Percentiles rank a stretch among this genome's conserved stretches.
Conservation (phyloP, 2,888 invertebrate genomes). For the Apoda limacodes region DNA sequence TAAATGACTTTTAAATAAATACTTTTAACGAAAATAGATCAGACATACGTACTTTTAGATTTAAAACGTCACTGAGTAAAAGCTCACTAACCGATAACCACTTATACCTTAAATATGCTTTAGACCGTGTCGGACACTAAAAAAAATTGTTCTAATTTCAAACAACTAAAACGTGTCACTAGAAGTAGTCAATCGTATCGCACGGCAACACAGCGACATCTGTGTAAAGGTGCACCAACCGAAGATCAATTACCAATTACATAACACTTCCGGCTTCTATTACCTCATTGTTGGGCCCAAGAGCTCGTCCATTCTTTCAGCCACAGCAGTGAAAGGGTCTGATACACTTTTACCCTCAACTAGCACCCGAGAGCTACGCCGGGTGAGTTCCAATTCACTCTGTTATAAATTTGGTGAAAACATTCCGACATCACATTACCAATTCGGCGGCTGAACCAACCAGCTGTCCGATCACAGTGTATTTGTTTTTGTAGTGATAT, state of each 20-base stretch:
- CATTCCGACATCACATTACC: constrained; percentile 59
- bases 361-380: constrained; percentile 28
- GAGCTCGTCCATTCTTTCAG: constrained; percentile 65
- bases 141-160: not conserved
- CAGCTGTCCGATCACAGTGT: constrained; percentile 46
- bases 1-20: too few relatives aligned
- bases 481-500: constrained; percentile 36
- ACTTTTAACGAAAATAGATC: too few relatives aligned
- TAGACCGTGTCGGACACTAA: too few relatives aligned
- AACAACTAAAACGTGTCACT: constrained; percentile 5
- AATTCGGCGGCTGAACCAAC: constrained; percentile 62
- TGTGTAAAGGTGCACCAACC: constrained; percentile 39
- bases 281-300: constrained; percentile 61
- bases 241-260: constrained; percentile 41
- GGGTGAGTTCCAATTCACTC: constrained; percentile 44
- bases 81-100: too few relatives aligned
- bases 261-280: constrained; percentile 56
- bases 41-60: too few relatives aligned
- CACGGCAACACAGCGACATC: constrained; percentile 27
- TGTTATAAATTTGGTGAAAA: constrained; percentile 69
- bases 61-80: too few relatives aligned
- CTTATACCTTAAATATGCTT: too few relatives aligned
- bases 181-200: not conserved
- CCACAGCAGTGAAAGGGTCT: constrained; percentile 62
- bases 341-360: constrained; percentile 63